Evolutionary conservation across 1,140 invertebrate genomes (phyloP).

Genomic region (Camponotus pennsylvanicus): DNA sequence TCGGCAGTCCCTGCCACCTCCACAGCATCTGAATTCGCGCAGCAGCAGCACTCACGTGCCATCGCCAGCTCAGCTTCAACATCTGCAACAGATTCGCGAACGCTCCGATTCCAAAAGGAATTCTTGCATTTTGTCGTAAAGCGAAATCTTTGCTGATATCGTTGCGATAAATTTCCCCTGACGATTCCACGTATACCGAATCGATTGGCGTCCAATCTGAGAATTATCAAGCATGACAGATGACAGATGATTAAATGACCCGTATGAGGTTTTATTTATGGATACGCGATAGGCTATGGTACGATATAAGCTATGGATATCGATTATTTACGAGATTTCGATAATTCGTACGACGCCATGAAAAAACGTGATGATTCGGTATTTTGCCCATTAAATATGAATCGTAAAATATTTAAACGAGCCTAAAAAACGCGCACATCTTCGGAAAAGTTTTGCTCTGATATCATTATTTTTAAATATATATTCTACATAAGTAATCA

Average conservation of each 20-base stretch:
- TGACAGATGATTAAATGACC: background rate
- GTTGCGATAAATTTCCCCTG: background rate
- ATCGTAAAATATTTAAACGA: background rate
- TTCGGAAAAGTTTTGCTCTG: background rate
- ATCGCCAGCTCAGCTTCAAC: constrained; percentile 92
- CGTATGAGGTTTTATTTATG: background rate
- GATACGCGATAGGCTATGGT: background rate
- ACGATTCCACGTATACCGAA: background rate
- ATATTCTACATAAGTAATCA: background rate
- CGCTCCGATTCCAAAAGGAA: constrained; percentile 91
- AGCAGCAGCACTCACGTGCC: constrained; percentile 88
- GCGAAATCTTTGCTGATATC: background rate
- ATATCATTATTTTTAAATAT: background rate
- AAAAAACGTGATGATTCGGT: background rate
- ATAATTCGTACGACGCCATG: background rate
- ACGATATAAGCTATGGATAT: too few species aligned
- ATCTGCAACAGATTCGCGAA: constrained; percentile 93
- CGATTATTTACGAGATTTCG: background rate
- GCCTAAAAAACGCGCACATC: too few species aligned
- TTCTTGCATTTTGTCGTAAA: constrained; percentile 93
- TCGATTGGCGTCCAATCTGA: background rate
- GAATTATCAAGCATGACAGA: background rate
- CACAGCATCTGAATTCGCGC: constrained; percentile 87
- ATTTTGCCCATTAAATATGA: constrained; percentile 14
- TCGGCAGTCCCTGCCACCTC: constrained; percentile 92